Conservation (phyloP, 2,888 invertebrate genomes). For the Plebejus melissa region DNA sequence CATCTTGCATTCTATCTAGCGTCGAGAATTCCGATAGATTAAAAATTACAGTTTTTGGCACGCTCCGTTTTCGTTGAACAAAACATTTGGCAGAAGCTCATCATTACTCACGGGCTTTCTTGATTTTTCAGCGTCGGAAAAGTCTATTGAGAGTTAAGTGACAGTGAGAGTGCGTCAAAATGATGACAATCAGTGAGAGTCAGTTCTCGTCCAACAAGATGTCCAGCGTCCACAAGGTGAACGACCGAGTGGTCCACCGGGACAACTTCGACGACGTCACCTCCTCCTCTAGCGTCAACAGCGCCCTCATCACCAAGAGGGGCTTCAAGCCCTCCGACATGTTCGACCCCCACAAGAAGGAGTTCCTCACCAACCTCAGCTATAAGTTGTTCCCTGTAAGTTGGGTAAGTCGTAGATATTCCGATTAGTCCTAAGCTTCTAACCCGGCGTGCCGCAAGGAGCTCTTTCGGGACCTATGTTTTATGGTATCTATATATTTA, state of each 20-base stretch:
- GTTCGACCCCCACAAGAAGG: constrained; percentile 88
- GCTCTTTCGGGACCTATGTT: constrained; percentile 41
- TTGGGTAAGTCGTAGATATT: constrained; percentile 81
- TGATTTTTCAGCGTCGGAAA: constrained; percentile 35
- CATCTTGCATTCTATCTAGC: constrained; percentile 30
- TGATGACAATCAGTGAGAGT: constrained; percentile 78
- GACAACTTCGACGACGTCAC: constrained; percentile 72
- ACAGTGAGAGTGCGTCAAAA: constrained; percentile 46
- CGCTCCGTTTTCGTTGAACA: constrained; percentile 27
- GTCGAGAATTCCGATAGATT: constrained; percentile 23
- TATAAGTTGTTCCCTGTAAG: constrained; percentile 90
- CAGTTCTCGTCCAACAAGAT: constrained; percentile 74
- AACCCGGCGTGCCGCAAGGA: constrained; percentile 55
- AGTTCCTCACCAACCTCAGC: constrained; percentile 88
- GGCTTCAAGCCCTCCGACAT: constrained; percentile 93
- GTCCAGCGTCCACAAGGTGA: constrained; percentile 72
- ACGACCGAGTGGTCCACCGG: constrained; percentile 68
- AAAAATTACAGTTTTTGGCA: constrained; percentile 30
- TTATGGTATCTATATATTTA: constrained; percentile 37
- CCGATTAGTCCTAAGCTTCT: constrained; percentile 53
- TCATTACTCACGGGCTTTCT: constrained; percentile 42
- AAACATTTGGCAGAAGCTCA: constrained; percentile 35
- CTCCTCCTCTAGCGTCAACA: constrained; percentile 73
- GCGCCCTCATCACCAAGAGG: constrained; percentile 83
- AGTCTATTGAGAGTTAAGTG: constrained; percentile 28